These are phyloP conservation scores for Lycocerus yunnanus DNA, from an alignment of 2,888 invertebrate species.

Conservation along the genomic window DNA sequence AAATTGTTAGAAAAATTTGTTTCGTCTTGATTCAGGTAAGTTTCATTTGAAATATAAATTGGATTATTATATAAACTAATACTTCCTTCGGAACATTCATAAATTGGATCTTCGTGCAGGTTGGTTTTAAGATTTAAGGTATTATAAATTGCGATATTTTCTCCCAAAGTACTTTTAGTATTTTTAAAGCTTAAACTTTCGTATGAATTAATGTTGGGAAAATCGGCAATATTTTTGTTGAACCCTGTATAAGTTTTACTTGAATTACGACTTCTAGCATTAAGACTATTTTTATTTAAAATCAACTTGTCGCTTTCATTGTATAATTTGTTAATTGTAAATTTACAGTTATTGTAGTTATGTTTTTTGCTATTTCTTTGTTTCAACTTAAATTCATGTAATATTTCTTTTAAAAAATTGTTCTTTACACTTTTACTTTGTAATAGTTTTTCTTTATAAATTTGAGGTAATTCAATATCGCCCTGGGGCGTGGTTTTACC, in stretches of 20 bases:
- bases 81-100: constrained; percentile 53
- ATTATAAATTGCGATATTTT: constrained; percentile 46
- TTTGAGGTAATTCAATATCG: constrained; percentile 41
- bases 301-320: not conserved
- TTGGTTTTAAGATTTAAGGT: constrained; percentile 49
- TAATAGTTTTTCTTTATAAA: constrained; percentile 46
- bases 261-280: not conserved
- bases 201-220: not conserved
- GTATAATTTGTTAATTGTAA: constrained; percentile 40
- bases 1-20: constrained; percentile 13
- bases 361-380: constrained; percentile 32
- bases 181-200: not conserved
- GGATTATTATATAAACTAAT: constrained; percentile 53
- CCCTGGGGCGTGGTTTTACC: constrained; percentile 25
- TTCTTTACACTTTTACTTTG: constrained; percentile 29
- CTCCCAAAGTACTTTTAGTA: constrained; percentile 20
- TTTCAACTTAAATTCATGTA: constrained; percentile 39
- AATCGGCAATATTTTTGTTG: not conserved
- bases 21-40: constrained; percentile 13
- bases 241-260: not conserved
- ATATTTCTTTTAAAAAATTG: constrained; percentile 33
- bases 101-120: constrained; percentile 52
- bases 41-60: constrained; percentile 43
- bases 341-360: constrained; percentile 33
- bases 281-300: not conserved